These are phyloP conservation scores for Acrocephalus arundinaceus DNA, from an alignment of 2,113 vertebrate genomes.

Conservation along the genomic window DNA sequence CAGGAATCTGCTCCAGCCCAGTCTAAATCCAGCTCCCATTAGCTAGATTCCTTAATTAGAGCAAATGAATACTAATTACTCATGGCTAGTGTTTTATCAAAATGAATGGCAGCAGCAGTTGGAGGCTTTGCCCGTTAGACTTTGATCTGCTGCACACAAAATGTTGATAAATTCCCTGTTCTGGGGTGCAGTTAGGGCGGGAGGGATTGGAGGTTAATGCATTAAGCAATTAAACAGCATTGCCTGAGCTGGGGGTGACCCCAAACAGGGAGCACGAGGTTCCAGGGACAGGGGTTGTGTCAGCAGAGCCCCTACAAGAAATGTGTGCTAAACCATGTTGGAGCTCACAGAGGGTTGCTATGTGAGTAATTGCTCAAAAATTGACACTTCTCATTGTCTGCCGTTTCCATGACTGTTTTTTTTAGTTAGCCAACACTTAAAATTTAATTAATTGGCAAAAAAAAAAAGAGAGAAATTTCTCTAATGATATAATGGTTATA, in stretches of 20 bases:
- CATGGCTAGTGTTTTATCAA: conserved; percentile 44
- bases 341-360: not conserved
- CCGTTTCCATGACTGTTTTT: not conserved
- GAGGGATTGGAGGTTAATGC: not conserved
- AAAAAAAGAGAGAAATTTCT: not conserved
- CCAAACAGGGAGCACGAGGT: not conserved
- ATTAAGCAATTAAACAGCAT: not conserved
- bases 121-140: not conserved
- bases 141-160: not conserved
- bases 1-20: not conserved
- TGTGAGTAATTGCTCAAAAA: not conserved
- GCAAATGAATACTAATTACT: conserved; percentile 61
- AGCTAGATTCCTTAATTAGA: conserved; percentile 50
- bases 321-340: not conserved
- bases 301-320: not conserved
- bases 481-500: not conserved
- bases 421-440: not conserved
- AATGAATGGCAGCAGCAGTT: conserved; percentile 53
- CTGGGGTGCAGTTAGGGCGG: not conserved
- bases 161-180: not conserved
- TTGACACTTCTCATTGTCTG: not conserved
- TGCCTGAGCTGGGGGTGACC: not conserved
- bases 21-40: conserved; percentile 50
- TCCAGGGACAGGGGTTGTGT: not conserved
- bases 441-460: not conserved